phyloP scores from a whole-genome alignment of 2,797 vertebrate genomes.

The Parauchenoglanis ngamensis region DNA sequence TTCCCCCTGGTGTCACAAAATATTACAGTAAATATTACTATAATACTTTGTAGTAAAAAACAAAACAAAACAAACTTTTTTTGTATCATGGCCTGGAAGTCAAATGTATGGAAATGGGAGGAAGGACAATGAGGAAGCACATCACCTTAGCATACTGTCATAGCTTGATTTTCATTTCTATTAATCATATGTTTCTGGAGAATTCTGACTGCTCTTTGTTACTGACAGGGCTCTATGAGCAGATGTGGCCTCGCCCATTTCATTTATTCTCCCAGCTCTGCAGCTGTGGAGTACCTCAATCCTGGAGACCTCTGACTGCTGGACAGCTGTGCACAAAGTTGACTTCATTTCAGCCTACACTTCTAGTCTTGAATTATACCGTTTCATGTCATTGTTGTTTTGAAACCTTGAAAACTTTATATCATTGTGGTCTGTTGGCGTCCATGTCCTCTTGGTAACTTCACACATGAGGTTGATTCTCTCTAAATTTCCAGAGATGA shows the following conservation, averaged over 20 bases:
- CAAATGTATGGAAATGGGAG: neutral
- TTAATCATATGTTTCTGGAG: neutral
- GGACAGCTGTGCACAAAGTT: neutral
- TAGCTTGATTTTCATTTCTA: neutral
- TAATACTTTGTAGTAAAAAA: neutral
- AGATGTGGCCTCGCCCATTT: conserved; percentile 18
- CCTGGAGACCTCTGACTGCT: neutral
- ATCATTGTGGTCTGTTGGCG: neutral
- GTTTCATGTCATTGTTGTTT: neutral
- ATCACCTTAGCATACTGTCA: neutral
- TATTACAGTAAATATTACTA: neutral
- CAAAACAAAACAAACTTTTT: neutral
- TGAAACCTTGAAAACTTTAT: neutral
- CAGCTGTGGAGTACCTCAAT: conserved; percentile 5
- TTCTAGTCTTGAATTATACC: neutral
- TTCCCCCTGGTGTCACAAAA: conserved; percentile 40
- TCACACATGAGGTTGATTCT: neutral
- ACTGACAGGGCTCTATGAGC: neutral
- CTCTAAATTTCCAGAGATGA: neutral
- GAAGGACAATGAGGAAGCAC: neutral
- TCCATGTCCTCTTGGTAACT: neutral
- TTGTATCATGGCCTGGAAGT: neutral
- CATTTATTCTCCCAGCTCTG: neutral
- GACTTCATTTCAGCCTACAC: conserved; percentile 4
- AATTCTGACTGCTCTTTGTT: neutral